Evolutionary conservation across 2,113 vertebrate genomes (phyloP), one percentile per base, ranked within the genome.

Genomic region (Choloepus hoffmanni): DNA sequence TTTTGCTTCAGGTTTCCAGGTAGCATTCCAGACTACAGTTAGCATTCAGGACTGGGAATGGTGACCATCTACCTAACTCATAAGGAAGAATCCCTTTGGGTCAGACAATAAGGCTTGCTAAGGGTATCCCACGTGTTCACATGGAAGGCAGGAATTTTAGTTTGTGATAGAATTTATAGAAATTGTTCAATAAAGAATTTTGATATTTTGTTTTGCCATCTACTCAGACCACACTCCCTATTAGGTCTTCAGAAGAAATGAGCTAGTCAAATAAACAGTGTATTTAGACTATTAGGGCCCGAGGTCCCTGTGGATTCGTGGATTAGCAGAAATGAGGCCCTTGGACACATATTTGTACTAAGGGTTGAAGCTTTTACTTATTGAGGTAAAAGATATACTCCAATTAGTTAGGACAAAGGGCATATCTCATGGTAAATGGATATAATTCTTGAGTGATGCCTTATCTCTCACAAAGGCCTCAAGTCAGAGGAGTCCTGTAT

Each of bases 1-100:
- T 86, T 89, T 72, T 78, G 90, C 67, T 81, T 67, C n/a, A 67
- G 55, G 4, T 90, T 86, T 92, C 53, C 19, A 74, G 68, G 36
- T 78, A 78, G 70, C 15, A 14, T 73, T 89, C 77, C n/a, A 81
- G 88, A 92, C 36, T 60, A n/a, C 9, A 65, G 48, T 48, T 68
- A 50, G 18, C 33, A 21, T 60, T 72, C 72, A 84, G 36, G 26
- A 65, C 58, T 76, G 60, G 33, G 30, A 21, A 21, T 83, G 23
- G 43, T 70, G 30, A 87, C 33, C 45, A 5, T 68, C 26, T 36
- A 50, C 33, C 55, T 73, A 55, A 60, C 30, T 74, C 28, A 67
- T 43, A 23, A 62, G 3, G 40, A 40, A 13, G n/a, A 86, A 43
- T 2, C 68, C 7, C 11, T 89, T 62, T 15, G 67, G 7, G 7